phyloP scores from a whole-genome alignment of 2,113 vertebrate species.

The Pseudonaja textilis region DNA sequence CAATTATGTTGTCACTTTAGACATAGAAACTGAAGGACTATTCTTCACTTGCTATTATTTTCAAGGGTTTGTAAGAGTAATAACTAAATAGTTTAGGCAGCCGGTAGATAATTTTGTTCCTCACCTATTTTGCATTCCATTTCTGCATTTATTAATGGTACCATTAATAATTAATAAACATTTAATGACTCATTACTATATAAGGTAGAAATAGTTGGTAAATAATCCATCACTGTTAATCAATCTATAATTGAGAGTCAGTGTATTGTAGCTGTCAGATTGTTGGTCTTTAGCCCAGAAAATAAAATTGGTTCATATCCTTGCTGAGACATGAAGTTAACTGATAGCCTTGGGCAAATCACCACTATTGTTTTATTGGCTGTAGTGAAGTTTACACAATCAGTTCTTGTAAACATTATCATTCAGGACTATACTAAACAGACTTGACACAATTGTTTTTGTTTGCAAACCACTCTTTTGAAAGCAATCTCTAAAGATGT shows the following conservation, averaged over 20 bases:
- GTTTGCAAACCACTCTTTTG: not conserved
- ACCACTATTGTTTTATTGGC: not conserved
- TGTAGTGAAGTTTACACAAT: not conserved
- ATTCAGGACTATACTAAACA: not conserved
- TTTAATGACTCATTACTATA: not conserved
- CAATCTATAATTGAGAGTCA: not conserved
- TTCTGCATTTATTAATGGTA: not conserved
- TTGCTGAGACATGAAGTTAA: not conserved
- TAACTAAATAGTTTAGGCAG: not conserved
- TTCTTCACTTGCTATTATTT: not conserved
- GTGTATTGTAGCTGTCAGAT: not conserved
- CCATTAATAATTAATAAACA: not conserved
- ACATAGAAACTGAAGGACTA: not conserved
- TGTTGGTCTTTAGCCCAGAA: not conserved
- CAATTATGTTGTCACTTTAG: not conserved
- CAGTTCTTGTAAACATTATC: not conserved
- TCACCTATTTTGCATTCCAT: not conserved
- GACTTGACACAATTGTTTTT: not conserved
- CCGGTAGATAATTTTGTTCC: not conserved
- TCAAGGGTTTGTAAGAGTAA: not conserved
- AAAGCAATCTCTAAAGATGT: not conserved
- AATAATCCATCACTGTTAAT: not conserved
- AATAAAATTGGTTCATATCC: not conserved
- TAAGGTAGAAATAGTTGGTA: not conserved
- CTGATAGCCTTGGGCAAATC: not conserved